A percentile compares a stretch with the other conserved stretches of the same genome.
These are phyloP conservation scores for Pseudanteris insignis DNA, from an alignment of 2,888 invertebrate genomes.

Conservation along the genomic window DNA sequence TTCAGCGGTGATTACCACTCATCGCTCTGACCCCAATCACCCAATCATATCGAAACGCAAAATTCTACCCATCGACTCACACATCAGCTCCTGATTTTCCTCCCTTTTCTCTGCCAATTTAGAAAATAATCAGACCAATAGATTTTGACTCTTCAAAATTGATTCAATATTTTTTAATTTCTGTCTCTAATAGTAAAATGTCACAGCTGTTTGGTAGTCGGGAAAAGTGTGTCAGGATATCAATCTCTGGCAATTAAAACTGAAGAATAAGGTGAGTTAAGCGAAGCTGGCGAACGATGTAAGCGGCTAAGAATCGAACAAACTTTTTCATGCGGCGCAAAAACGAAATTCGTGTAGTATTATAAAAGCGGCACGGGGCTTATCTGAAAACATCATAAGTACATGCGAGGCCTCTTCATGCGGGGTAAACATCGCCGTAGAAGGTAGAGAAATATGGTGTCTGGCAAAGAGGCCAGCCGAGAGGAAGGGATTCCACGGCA, in stretches of 20 bases:
- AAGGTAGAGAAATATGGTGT: constrained; percentile 33
- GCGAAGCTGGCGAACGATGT: constrained; percentile 1
- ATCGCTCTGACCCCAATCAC: constrained; percentile 33
- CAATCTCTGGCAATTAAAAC: too few species aligned
- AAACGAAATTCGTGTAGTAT: constrained; percentile 39
- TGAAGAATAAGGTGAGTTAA: too few species aligned
- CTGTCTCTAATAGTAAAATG: too few species aligned
- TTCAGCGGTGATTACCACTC: constrained; percentile 39
- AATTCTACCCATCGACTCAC: too few species aligned
- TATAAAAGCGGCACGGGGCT: constrained; percentile 36
- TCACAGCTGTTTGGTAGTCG: too few species aligned
- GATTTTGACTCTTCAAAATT: too few species aligned
- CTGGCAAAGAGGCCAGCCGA: constrained; percentile 15
- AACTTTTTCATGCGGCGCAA: constrained; percentile 26
- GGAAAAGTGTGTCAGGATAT: too few species aligned
- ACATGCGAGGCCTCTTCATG: constrained; percentile 29
- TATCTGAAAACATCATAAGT: constrained; percentile 40
- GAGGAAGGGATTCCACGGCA: constrained; percentile 9
- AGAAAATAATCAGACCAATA: too few species aligned
- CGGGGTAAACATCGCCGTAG: constrained; percentile 33
- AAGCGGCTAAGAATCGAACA: too few species aligned
- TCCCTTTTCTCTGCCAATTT: too few species aligned
- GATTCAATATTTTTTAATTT: too few species aligned
- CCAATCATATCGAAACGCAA: constrained; percentile 22
- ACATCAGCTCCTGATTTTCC: too few species aligned